Evolutionary conservation across 2,888 invertebrate genomes (phyloP).

Genomic region (Erebia aethiops): DNA sequence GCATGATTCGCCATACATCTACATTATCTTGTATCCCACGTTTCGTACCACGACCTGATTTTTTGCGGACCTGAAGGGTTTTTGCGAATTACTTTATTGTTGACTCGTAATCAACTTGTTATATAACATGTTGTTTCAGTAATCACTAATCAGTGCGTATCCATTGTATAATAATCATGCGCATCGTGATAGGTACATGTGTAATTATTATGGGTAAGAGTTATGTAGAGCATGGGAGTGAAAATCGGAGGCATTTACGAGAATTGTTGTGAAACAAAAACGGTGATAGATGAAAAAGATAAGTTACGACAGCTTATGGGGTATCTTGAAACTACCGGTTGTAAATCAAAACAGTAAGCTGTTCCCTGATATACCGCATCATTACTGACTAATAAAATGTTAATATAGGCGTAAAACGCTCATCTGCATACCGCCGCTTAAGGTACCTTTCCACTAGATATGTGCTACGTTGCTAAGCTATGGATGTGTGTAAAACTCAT

Average conservation of each 20-base stretch:
- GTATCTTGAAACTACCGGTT: slow-evolving; percentile 9
- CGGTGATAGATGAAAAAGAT: slow-evolving; percentile 13
- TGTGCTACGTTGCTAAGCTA: not conserved
- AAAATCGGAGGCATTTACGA: slow-evolving; percentile 10
- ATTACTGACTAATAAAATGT: slow-evolving; percentile 13
- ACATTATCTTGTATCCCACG: slow-evolving; percentile 34
- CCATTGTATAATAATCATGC: slow-evolving; percentile 22
- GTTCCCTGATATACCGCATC: slow-evolving; percentile 6
- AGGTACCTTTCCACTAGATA: not conserved
- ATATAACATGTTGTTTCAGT: slow-evolving; percentile 22
- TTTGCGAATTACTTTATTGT: slow-evolving; percentile 35
- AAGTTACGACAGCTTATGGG: slow-evolving; percentile 3
- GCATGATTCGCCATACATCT: slow-evolving; percentile 33
- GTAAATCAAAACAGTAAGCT: slow-evolving; percentile 9
- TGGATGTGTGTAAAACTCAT: too few relatives aligned
- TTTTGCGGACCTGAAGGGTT: too few relatives aligned
- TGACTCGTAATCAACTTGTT: slow-evolving; percentile 24
- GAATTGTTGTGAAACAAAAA: slow-evolving; percentile 16
- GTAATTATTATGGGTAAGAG: slow-evolving; percentile 14
- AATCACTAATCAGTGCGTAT: slow-evolving; percentile 10
- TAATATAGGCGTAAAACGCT: slow-evolving; percentile 14
- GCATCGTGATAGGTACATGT: slow-evolving; percentile 13
- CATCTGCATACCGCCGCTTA: not conserved
- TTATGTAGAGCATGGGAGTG: slow-evolving; percentile 24
- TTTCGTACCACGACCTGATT: slow-evolving; percentile 32